Evolutionary conservation across 2,113 vertebrate genomes (phyloP).

Genomic region (Spea multiplicata): DNA sequence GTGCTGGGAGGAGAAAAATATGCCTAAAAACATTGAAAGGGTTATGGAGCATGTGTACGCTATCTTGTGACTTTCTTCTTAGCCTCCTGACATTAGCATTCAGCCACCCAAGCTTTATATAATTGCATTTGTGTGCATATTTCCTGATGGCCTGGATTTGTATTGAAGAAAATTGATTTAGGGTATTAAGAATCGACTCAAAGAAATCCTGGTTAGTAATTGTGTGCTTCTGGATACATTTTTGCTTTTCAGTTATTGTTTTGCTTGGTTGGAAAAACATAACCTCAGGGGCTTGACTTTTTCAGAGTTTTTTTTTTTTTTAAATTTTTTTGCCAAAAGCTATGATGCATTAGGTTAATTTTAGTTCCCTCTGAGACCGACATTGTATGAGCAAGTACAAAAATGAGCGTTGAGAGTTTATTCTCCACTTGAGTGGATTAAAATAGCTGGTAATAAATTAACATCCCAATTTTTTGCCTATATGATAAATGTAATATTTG

Average conservation of each 20-base stretch:
- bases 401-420: no score
- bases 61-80: background rate
- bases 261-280: constrained; percentile 44
- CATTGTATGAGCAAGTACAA: background rate
- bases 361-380: background rate
- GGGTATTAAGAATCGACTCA: constrained; percentile 44
- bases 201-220: constrained; percentile 48
- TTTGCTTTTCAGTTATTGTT: constrained; percentile 29
- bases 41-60: constrained; percentile 7
- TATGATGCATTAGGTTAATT: constrained; percentile 44
- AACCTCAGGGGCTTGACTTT: constrained; percentile 43
- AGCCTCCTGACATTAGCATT: constrained; percentile 26
- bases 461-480: no score
- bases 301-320: constrained; percentile 31
- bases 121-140: constrained; percentile 63
- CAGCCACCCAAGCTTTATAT: constrained; percentile 46
- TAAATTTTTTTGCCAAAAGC: constrained; percentile 53
- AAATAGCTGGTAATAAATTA: no score
- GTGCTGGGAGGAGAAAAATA: no score
- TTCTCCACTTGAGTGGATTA: no score
- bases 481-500: no score
- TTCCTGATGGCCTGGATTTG: constrained; percentile 60
- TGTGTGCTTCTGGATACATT: constrained; percentile 51
- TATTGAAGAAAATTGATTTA: constrained; percentile 51
- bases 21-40: no score